phyloP scores from a whole-genome alignment of 2,113 vertebrate species.

The Gymnobelideus leadbeateri region DNA sequence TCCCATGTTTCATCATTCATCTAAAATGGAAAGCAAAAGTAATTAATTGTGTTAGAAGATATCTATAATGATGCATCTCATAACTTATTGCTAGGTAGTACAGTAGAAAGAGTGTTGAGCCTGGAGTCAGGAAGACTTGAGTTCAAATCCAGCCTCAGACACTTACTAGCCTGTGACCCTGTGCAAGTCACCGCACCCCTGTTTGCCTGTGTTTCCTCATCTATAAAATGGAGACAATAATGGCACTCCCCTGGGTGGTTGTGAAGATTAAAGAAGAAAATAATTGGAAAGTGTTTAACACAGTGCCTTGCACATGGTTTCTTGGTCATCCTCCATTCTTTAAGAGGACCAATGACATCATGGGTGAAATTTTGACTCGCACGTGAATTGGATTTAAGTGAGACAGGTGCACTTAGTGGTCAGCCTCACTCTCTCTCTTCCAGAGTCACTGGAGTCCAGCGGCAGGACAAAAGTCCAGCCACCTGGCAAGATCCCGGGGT shows the following conservation, averaged over 20 bases:
- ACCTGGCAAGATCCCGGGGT: background rate
- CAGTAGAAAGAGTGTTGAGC: background rate
- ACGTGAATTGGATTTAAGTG: background rate
- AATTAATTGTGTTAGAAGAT: conserved; percentile 20
- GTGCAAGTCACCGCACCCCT: background rate
- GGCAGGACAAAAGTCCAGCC: background rate
- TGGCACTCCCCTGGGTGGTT: background rate
- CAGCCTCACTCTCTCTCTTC: background rate
- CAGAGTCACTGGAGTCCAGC: background rate
- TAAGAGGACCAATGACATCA: background rate
- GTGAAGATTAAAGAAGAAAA: background rate
- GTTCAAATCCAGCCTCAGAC: conserved; percentile 9
- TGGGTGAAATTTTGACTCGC: background rate
- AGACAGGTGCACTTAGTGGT: background rate
- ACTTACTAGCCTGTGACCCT: background rate
- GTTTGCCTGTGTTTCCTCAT: background rate
- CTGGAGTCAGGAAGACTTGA: conserved; percentile 8
- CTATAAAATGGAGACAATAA: background rate
- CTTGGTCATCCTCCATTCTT: background rate
- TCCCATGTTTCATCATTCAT: conserved; percentile 81
- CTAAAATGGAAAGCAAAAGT: conserved; percentile 75
- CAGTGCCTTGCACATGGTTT: background rate
- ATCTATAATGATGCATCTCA: conserved; percentile 17
- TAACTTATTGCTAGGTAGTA: background rate
- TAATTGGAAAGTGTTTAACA: background rate